Conservation (phyloP, 2,888 invertebrate species). For the Byasa hedistus region DNA sequence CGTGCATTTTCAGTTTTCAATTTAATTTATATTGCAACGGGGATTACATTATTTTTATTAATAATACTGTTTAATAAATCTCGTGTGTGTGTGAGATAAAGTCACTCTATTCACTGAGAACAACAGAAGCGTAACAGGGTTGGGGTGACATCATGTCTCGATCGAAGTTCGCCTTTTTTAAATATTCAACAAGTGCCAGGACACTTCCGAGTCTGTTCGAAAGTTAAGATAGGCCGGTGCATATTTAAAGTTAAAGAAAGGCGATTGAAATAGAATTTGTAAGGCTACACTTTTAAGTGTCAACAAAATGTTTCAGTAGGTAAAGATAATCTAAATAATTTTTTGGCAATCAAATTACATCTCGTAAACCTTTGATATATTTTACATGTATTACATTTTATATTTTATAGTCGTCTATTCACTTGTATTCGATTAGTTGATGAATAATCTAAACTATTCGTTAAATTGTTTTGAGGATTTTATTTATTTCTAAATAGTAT, state of each 20-base stretch:
- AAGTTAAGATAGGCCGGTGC: conserved; percentile 60
- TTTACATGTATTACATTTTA: no score
- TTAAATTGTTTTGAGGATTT: no score
- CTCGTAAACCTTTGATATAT: no score
- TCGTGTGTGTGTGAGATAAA: not conserved
- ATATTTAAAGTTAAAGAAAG: conserved; percentile 68
- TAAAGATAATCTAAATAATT: not conserved
- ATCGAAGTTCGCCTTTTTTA: conserved; percentile 62
- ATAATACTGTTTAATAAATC: not conserved
- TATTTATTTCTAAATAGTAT: no score
- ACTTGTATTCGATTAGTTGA: no score
- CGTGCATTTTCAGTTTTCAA: no score
- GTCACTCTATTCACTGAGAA: conserved; percentile 1
- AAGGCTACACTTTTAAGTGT: conserved; percentile 21
- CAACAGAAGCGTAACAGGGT: conserved; percentile 22
- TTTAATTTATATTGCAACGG: no score
- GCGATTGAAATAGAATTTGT: conserved; percentile 39
- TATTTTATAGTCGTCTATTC: no score
- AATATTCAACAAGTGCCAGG: conserved; percentile 69
- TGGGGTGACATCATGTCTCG: conserved; percentile 52
- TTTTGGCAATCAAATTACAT: no score
- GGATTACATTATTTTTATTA: no score
- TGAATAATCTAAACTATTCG: no score
- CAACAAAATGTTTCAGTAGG: not conserved
- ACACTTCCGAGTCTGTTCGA: conserved; percentile 63